Conservation (phyloP, 2,113 vertebrate species). For the Corythaeola cristata region DNA sequence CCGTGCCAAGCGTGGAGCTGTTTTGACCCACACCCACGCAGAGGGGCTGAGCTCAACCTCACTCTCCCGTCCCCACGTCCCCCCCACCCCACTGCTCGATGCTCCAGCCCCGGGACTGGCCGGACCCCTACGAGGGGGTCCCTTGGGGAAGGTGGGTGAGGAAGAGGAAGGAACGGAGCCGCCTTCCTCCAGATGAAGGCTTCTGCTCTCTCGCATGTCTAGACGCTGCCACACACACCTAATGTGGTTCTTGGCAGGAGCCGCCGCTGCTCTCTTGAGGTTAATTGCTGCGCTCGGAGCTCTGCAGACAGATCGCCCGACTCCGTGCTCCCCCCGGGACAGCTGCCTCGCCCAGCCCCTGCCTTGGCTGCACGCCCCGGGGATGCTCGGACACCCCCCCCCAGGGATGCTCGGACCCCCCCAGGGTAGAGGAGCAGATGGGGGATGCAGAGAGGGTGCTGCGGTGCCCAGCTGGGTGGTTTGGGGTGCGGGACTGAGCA, state of each 20-base stretch:
- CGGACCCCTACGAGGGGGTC: background rate
- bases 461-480: background rate
- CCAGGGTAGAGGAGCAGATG: background rate
- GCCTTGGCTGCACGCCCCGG: background rate
- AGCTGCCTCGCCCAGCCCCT: background rate
- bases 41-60: background rate
- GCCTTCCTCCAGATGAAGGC: conserved; percentile 54
- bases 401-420: background rate
- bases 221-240: conserved; percentile 69
- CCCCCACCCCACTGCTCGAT: background rate
- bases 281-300: conserved; percentile 36
- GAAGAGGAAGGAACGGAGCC: background rate
- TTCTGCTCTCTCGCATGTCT: conserved; percentile 65
- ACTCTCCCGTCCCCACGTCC: background rate
- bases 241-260: conserved; percentile 71
- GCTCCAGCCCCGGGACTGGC: background rate
- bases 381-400: background rate
- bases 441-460: background rate
- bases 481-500: background rate
- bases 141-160: background rate
- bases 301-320: conserved; percentile 50
- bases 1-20: accelerated
- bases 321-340: background rate
- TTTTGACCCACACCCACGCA: background rate
- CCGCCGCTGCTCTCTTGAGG: conserved; percentile 48